Evolutionary conservation across 2,797 vertebrate species (phyloP), one percentile per base, ranked within the genome.

Genomic region (Diplodus sargus): DNA sequence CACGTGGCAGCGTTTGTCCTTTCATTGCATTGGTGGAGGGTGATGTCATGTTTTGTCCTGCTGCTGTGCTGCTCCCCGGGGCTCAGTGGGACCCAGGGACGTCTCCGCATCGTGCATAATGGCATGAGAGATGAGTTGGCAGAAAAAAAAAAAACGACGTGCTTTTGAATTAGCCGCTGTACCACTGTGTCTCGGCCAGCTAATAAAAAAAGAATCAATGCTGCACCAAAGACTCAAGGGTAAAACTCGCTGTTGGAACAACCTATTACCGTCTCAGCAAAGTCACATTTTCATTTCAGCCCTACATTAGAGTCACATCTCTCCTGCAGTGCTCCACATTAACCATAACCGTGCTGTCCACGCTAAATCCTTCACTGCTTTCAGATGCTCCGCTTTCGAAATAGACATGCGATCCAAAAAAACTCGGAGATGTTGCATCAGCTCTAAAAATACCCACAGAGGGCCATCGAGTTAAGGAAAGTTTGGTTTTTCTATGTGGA

Each of bases 41-140:
- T 93, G 89, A 90, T 66, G 68, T 93, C 90, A 87, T 81, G 74
- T 47, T 83, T 83, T 78, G 82, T 67, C 49, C 76, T 83, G 82
- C 78, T 42, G 84, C 74, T 65, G 66, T 28, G 72, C 72, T 69
- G 80, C 81, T 87, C 85, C 86, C 82, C 43, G 12, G 76, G 82
- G 85, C 83, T 54, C 82, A 76, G 88, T 65, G 82, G 75, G 76
- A 90, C 84, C 77, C 82, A 20, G 91, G 75, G 91, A 93, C 53
- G 47, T 93, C 91, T 87, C 91, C 76, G 88, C 83, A 78, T 79
- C 64, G 81, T 60, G 77, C 79, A 78, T 59, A 82, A 74, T 25
- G 76, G 70, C 57, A 81, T 53, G 65, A 75, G 81, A 81, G 82
- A 86, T 87, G 82, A 90, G 70, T 69, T 83, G 76, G 87, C 88